Conservation (phyloP, 1,140 invertebrate genomes). For the Calephelis virginiensis region DNA sequence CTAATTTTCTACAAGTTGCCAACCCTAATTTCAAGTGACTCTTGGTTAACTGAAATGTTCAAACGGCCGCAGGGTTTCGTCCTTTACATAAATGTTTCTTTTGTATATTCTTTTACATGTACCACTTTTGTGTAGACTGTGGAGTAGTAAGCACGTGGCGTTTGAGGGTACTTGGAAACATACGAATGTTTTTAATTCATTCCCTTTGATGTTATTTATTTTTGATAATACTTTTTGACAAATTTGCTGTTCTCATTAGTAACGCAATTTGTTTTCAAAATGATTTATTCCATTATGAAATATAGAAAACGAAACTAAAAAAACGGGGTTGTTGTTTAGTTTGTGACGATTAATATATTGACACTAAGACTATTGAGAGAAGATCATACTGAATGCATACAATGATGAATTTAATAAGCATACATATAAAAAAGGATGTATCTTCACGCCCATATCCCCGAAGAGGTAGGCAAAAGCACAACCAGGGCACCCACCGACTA, state of each 20-base stretch:
- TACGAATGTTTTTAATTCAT: slow-evolving; percentile 22
- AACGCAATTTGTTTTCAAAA: background rate
- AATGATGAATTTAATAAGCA: no score
- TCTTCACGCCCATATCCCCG: no score
- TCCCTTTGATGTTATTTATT: slow-evolving; percentile 10
- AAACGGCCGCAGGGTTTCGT: slow-evolving; percentile 36
- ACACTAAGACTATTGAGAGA: no score
- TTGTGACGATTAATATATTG: no score
- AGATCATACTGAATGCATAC: no score
- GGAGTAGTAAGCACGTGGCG: slow-evolving; percentile 31
- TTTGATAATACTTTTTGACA: background rate
- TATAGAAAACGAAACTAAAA: no score
- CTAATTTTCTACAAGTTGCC: slow-evolving; percentile 19
- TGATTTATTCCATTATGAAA: no score
- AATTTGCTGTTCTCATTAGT: background rate
- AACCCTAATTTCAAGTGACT: slow-evolving; percentile 47
- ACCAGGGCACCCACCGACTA: no score
- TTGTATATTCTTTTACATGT: slow-evolving; percentile 40
- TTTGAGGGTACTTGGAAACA: slow-evolving; percentile 21
- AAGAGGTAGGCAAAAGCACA: no score
- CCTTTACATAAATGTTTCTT: slow-evolving; percentile 46
- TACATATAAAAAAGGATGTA: no score
- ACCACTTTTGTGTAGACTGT: slow-evolving; percentile 27
- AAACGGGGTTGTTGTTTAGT: no score
- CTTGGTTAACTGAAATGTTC: slow-evolving; percentile 46